A percentile compares a stretch with the other conserved stretches of the same genome.
Evolutionary conservation across 2,888 invertebrate genomes (phyloP).

Genomic region (Pheosia tremula): DNA sequence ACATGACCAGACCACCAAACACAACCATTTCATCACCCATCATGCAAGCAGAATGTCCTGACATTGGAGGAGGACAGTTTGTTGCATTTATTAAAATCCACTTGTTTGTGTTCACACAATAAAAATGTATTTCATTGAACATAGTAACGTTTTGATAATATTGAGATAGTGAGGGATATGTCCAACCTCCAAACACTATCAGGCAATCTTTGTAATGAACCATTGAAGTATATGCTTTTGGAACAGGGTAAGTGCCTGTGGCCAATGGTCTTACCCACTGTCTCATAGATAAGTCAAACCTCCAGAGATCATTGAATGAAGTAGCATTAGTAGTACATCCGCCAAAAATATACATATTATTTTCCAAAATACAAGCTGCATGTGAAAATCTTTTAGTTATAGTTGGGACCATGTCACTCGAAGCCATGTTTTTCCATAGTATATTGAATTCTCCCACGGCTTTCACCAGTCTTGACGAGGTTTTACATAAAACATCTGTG

Average conservation of each 20-base stretch:
- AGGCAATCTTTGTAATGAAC: conserved; percentile 93
- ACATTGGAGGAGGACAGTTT: conserved; percentile 92
- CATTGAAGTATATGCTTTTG: conserved; percentile 97
- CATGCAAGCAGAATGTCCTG: conserved; percentile 96
- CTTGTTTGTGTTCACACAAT: conserved; percentile 91
- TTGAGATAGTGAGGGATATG: conserved; percentile 94
- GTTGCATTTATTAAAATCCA: conserved; percentile 89
- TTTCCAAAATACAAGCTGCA: conserved; percentile 92
- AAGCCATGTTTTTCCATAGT: conserved; percentile 88
- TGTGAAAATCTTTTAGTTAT: conserved; percentile 97
- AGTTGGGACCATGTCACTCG: conserved; percentile 86
- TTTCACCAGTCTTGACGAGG: conserved; percentile 89
- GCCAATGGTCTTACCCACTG: conserved; percentile 94
- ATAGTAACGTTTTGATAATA: conserved; percentile 93
- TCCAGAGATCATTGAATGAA: conserved; percentile 98
- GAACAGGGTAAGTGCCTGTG: conserved; percentile 95
- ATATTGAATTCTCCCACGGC: conserved; percentile 91
- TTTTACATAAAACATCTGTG: conserved; percentile 91
- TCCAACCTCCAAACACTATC: conserved; percentile 97
- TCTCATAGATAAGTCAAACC: conserved; percentile 93
- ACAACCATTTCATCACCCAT: conserved; percentile 93
- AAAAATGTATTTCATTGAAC: conserved; percentile 96
- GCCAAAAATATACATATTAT: conserved; percentile 97
- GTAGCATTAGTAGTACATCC: conserved; percentile 97
- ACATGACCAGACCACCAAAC: conserved; percentile 89